A percentile compares a stretch with the other conserved stretches of the same genome.
These are phyloP conservation scores for Ectemnius lituratus DNA, from an alignment of 2,888 invertebrate species.

Conservation along the genomic window DNA sequence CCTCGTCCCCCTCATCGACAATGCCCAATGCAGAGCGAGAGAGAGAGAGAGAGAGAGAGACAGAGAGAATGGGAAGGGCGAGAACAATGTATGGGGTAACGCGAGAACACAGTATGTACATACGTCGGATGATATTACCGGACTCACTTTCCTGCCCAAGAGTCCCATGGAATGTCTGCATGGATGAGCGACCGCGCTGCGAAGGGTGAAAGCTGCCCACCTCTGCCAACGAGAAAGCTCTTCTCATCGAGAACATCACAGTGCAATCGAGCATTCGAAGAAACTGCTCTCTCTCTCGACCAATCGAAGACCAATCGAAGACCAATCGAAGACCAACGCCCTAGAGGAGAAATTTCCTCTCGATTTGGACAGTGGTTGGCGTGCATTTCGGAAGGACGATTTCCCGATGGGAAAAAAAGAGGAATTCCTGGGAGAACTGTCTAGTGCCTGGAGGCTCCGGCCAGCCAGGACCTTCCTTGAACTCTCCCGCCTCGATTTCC, in stretches of 20 bases:
- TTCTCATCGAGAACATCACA: no score
- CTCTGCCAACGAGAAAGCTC: not conserved
- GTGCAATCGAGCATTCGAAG: no score
- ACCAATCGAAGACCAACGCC: not conserved
- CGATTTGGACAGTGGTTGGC: not conserved
- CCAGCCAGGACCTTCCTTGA: constrained; percentile 8
- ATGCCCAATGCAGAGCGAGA: constrained; percentile 48
- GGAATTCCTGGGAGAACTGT: constrained; percentile 44
- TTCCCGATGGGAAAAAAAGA: constrained; percentile 27
- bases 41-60: constrained; percentile 33
- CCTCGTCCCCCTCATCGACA: constrained; percentile 62
- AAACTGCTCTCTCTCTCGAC: not conserved
- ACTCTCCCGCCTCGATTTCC: constrained; percentile 27
- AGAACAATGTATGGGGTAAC: constrained; percentile 75
- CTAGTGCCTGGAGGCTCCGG: constrained; percentile 39
- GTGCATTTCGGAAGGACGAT: constrained; percentile 8
- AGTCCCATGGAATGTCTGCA: constrained; percentile 47
- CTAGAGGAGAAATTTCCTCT: not conserved
- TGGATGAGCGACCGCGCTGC: constrained; percentile 5
- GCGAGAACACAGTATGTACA: constrained; percentile 65
- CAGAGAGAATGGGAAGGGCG: constrained; percentile 62
- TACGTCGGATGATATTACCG: constrained; percentile 74
- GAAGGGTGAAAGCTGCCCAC: constrained; percentile 1
- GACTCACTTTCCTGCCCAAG: constrained; percentile 63
- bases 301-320: not conserved